These are phyloP conservation scores for Ailuropoda melanoleuca DNA, from an alignment of 2,113 vertebrate genomes.

Conservation along the genomic window DNA sequence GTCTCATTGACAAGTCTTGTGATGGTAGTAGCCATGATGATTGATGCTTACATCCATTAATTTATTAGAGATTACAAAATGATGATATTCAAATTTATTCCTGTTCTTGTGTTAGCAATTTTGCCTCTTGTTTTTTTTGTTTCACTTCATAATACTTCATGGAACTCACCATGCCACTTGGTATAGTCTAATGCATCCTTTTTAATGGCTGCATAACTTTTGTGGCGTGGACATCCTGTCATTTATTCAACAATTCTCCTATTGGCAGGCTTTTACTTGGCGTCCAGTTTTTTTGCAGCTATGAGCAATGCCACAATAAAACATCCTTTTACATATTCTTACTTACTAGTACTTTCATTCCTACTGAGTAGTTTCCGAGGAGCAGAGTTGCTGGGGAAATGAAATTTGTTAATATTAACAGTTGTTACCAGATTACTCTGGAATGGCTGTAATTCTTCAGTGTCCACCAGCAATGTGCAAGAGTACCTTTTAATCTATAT, in stretches of 20 bases:
- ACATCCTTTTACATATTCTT: background rate
- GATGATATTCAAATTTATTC: slow-evolving; percentile 15
- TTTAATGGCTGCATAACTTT: background rate
- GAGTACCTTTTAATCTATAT: background rate
- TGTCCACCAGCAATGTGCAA: background rate
- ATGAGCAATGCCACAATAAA: background rate
- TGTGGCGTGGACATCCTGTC: background rate
- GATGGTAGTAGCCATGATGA: background rate
- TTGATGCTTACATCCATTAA: background rate
- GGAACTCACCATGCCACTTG: background rate
- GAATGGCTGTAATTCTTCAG: background rate
- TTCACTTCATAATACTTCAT: background rate
- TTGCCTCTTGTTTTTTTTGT: background rate
- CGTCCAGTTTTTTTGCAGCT: background rate
- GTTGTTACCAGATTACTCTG: slow-evolving; percentile 1
- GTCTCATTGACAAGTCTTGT: background rate
- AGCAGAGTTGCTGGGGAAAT: background rate
- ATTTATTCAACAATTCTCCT: background rate
- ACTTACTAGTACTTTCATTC: background rate
- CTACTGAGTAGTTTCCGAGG: background rate
- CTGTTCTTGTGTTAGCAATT: background rate
- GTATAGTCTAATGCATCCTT: background rate
- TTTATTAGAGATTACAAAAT: background rate
- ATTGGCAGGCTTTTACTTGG: background rate
- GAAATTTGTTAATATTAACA: slow-evolving; percentile 6